Evolutionary conservation across 1,140 invertebrate genomes (phyloP).

Genomic region (Drosophila nigromelanica): DNA sequence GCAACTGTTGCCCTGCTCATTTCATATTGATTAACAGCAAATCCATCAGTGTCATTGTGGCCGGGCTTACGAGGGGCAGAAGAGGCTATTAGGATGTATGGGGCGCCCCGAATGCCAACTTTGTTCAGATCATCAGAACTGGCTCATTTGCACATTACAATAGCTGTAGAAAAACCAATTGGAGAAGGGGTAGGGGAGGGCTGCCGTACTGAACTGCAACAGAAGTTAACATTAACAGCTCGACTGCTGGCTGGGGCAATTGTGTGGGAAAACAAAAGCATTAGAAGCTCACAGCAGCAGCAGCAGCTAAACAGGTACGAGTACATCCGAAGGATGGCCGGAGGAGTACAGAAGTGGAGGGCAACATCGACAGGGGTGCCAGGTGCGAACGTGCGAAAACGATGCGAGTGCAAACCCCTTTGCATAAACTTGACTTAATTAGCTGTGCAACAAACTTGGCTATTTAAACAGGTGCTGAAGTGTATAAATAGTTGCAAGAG

Average conservation of each 20-base stretch:
- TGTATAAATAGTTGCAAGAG: constrained; percentile 28
- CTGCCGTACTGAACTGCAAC: constrained; percentile 20
- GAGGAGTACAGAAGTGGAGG: not conserved
- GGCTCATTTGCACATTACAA: constrained; percentile 57
- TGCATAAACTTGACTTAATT: constrained; percentile 82
- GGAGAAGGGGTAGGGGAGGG: not conserved
- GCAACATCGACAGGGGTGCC: not conserved
- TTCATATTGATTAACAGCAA: constrained; percentile 78
- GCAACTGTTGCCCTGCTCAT: constrained; percentile 39
- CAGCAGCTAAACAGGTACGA: not conserved
- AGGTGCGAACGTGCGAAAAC: constrained; percentile 51
- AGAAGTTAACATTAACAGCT: constrained; percentile 36
- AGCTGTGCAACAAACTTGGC: constrained; percentile 77
- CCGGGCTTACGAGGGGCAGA: constrained; percentile 6
- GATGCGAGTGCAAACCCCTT: constrained; percentile 43
- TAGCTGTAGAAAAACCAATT: constrained; percentile 11
- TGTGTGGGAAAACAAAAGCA: constrained; percentile 45
- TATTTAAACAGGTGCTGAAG: constrained; percentile 74
- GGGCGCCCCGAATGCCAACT: constrained; percentile 7
- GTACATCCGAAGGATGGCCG: not conserved
- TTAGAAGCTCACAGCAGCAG: constrained; percentile 25
- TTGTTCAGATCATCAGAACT: constrained; percentile 45
- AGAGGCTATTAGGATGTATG: not conserved
- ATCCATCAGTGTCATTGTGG: constrained; percentile 78
- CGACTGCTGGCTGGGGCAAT: not conserved